These are phyloP conservation scores for Myzus persicae DNA, from an alignment of 1,140 invertebrate species.

Conservation along the genomic window DNA sequence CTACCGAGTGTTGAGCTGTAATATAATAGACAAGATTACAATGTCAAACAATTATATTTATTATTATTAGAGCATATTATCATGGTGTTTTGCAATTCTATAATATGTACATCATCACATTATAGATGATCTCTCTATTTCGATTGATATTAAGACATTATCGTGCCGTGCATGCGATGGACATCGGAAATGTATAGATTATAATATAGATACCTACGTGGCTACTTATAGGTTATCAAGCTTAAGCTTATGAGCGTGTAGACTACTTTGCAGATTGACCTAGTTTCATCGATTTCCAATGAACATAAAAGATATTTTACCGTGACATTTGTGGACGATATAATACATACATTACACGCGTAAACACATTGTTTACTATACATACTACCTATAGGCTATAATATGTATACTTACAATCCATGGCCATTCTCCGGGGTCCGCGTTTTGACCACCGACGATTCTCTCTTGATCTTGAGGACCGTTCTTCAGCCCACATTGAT, in stretches of 20 bases:
- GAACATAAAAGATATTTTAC: neutral
- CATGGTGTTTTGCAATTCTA: too few species aligned
- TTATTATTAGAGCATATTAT: neutral
- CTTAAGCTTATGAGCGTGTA: neutral
- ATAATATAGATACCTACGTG: neutral
- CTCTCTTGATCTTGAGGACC: constrained; percentile 74
- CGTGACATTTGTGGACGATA: neutral
- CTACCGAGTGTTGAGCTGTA: neutral
- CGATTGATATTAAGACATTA: neutral
- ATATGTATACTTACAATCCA: constrained; percentile 72
- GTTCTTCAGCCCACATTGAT: constrained; percentile 75
- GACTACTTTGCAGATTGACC: neutral
- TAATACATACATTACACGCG: neutral
- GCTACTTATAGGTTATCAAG: neutral
- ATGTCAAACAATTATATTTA: neutral
- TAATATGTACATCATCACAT: neutral
- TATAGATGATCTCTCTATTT: constrained; percentile 6
- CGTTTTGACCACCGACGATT: constrained; percentile 84
- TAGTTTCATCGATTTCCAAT: neutral
- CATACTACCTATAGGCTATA: neutral
- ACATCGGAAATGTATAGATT: neutral
- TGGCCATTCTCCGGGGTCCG: constrained; percentile 82
- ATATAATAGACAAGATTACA: neutral
- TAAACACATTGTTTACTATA: neutral
- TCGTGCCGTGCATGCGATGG: neutral